Evolutionary conservation across 2,113 vertebrate genomes (phyloP).

Genomic region (Perca schrenkii): DNA sequence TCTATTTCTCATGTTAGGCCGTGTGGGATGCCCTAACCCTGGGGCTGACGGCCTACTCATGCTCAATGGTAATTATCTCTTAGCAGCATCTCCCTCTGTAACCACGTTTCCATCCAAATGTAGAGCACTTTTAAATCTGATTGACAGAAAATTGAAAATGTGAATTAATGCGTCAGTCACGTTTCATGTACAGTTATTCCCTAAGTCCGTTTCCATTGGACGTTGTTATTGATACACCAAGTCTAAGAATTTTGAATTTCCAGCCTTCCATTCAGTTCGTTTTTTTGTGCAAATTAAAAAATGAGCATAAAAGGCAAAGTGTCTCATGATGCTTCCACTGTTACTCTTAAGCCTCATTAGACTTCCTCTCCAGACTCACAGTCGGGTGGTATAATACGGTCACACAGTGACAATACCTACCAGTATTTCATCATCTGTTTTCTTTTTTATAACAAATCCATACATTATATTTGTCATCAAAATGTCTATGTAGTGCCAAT

Average conservation of each 20-base stretch:
- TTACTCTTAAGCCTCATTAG: conserved; percentile 25
- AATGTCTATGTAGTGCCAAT: too few relatives aligned
- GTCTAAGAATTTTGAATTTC: too few relatives aligned
- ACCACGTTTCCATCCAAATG: neutral
- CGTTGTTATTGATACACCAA: too few relatives aligned
- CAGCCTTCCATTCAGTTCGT: too few relatives aligned
- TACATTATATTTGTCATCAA: neutral
- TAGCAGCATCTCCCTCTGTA: conserved; percentile 43
- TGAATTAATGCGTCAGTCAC: neutral
- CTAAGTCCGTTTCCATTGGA: too few relatives aligned
- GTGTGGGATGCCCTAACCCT: conserved; percentile 94
- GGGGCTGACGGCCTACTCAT: conserved; percentile 97
- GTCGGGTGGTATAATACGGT: neutral
- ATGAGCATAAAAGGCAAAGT: too few relatives aligned
- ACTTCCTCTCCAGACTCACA: conserved; percentile 1
- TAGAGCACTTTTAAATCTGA: neutral
- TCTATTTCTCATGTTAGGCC: conserved; percentile 88
- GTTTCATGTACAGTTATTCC: too few relatives aligned
- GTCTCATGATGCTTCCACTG: conserved; percentile 27
- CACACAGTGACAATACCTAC: neutral
- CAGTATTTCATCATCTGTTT: neutral
- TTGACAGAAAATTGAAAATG: neutral
- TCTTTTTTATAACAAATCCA: neutral
- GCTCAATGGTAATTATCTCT: conserved; percentile 95
- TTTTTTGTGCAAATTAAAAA: too few relatives aligned